Evolutionary conservation across 2,113 vertebrate species (phyloP), one percentile per base, ranked within the genome.

Genomic region (Pterophyllum scalare): DNA sequence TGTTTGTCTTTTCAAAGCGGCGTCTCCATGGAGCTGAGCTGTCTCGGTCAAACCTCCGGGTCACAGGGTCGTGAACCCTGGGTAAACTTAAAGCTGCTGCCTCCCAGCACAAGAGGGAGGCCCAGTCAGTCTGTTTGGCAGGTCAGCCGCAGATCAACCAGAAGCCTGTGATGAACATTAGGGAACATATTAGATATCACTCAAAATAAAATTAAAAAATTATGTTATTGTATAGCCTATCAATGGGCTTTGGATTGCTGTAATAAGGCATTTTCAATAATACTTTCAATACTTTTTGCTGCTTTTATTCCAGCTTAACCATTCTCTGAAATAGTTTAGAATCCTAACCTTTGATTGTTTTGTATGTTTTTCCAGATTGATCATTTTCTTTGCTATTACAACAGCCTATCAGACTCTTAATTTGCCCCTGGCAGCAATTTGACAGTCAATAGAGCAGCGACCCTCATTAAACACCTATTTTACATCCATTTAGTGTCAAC

Each of bases 381-480:
- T 59, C 62, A 46, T 87, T 91, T 79, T 61, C 60, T 81, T 52
- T 79, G 61, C 52, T 80, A 7, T 76, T 59, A 61, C 56, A 77
- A 80, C 54, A 1, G 35, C 86, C 80, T 67, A 52, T 81, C 59
- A 76, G 83, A 91, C 82, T 92, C 91, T 88, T 89, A 84, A 94
- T 91, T 91, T 86, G 87, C 87, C 85, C 79, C 56, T 76, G 87
- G 89, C 80, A 81, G 74, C 85, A 91, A 88, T 87, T 86, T 89
- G 89, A 92, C 86, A 87, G 89, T 91, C 87, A 38, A 94, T 92
- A 77, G 80, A 91, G 82, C 87, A 84, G 64, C 82, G 12, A 67
- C 87, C 82, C 88, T 91, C 84, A 92, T 91, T 93, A 91, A 91
- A 92, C 83, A 87, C 83, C 88, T 87, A 91, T 88, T 94, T 87